Conservation (phyloP, 2,888 invertebrate species). For the Liopterus haemorrhoidalis region DNA sequence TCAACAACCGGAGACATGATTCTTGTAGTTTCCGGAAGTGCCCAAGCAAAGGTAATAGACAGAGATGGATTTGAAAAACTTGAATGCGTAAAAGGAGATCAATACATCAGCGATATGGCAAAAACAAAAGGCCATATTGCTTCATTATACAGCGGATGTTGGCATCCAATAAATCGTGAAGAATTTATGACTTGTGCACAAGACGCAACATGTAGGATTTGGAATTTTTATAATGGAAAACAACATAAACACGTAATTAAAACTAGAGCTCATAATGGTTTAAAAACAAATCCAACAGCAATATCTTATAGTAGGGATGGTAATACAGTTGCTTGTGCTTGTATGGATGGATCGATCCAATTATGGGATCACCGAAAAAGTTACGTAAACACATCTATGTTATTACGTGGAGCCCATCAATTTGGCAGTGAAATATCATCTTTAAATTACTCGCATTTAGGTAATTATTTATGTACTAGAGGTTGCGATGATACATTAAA, state of each 20-base stretch:
- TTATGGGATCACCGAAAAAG: constrained; percentile 94
- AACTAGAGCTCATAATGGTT: constrained; percentile 76
- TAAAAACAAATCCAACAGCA: constrained; percentile 78
- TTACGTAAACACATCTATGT: constrained; percentile 78
- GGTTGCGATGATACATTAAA: constrained; percentile 91
- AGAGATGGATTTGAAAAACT: constrained; percentile 89
- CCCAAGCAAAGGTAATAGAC: constrained; percentile 89
- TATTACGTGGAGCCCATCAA: constrained; percentile 74
- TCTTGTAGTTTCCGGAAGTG: constrained; percentile 85
- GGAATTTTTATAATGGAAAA: constrained; percentile 72
- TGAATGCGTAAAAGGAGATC: constrained; percentile 92
- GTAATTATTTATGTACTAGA: constrained; percentile 69
- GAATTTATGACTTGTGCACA: constrained; percentile 93
- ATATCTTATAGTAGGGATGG: constrained; percentile 64
- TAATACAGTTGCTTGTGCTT: constrained; percentile 82
- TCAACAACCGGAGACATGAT: constrained; percentile 91
- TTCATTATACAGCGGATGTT: constrained; percentile 80
- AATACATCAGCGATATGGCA: constrained; percentile 92
- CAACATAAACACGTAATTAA: constrained; percentile 81
- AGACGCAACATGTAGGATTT: constrained; percentile 89
- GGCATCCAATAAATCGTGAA: constrained; percentile 86
- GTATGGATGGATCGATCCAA: constrained; percentile 91
- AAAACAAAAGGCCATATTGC: constrained; percentile 90
- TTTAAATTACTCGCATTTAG: constrained; percentile 83
- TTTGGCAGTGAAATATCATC: constrained; percentile 76